These are phyloP conservation scores for Tribolium freemani DNA, from an alignment of 2,888 invertebrate genomes.

Conservation along the genomic window DNA sequence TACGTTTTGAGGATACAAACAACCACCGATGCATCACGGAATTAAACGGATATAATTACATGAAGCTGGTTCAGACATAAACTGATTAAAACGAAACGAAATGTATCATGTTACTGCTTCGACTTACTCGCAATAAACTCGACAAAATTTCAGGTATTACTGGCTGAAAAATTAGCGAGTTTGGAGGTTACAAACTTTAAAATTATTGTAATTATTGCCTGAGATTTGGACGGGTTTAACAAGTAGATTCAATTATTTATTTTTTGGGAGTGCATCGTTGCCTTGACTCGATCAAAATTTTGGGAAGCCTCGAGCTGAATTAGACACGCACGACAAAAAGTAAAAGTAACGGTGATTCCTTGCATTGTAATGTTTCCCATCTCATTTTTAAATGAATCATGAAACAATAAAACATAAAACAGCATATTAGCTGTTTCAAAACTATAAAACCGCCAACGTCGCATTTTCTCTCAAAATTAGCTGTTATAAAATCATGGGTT, in stretches of 20 bases:
- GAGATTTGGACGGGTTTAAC: neutral
- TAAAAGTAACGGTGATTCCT: too few species aligned
- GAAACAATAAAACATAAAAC: neutral
- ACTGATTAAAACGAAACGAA: neutral
- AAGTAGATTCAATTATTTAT: neutral
- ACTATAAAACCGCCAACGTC: too few species aligned
- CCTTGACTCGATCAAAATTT: too few species aligned
- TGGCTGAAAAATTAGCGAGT: neutral
- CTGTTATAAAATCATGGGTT: too few species aligned
- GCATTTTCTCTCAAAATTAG: too few species aligned
- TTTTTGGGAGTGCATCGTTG: too few species aligned
- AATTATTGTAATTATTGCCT: neutral
- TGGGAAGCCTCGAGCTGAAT: too few species aligned
- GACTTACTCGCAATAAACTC: neutral
- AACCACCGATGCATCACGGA: neutral
- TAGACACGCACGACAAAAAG: too few species aligned
- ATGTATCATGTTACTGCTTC: neutral
- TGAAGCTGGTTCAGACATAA: neutral
- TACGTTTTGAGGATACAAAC: neutral
- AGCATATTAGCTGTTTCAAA: too few species aligned
- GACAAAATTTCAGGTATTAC: neutral
- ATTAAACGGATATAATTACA: slow-evolving; percentile 3
- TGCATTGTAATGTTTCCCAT: neutral
- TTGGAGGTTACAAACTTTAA: neutral
- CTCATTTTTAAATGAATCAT: neutral